phyloP scores from a whole-genome alignment of 2,113 vertebrate genomes.

The Oceanodroma tethys region DNA sequence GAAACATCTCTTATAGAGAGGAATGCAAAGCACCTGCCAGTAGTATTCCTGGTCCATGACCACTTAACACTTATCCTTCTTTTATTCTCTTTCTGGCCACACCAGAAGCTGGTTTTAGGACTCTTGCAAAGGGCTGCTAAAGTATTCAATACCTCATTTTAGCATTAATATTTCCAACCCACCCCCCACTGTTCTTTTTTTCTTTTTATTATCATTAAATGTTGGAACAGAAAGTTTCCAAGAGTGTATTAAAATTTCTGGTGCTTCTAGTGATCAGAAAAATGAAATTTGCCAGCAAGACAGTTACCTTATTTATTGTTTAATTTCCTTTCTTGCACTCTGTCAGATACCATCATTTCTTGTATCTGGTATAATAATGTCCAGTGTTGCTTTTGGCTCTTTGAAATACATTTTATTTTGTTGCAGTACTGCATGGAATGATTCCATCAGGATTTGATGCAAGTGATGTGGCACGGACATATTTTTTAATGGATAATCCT shows the following conservation, averaged over 20 bases:
- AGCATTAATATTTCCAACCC: conserved; percentile 25
- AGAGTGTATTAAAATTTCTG: neutral
- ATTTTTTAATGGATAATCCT: conserved; percentile 52
- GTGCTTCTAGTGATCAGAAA: neutral
- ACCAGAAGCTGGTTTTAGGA: neutral
- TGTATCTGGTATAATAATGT: conserved; percentile 56
- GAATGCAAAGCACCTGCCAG: neutral
- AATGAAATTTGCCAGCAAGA: conserved; percentile 14
- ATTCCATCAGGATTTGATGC: neutral
- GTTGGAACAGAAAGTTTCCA: conserved; percentile 49
- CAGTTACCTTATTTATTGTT: conserved; percentile 48
- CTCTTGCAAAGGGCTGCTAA: conserved; percentile 26
- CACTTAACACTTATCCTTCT: conserved; percentile 1
- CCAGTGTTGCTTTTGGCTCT: conserved; percentile 52
- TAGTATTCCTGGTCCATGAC: neutral
- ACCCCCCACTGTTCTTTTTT: neutral
- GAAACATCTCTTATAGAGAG: neutral
- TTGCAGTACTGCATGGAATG: neutral
- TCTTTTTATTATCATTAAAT: conserved; percentile 33
- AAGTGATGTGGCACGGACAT: neutral
- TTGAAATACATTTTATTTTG: conserved; percentile 32
- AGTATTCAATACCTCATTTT: conserved; percentile 38
- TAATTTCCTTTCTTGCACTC: conserved; percentile 60
- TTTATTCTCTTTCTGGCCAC: neutral
- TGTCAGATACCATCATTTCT: conserved; percentile 1